Percentiles rank a stretch among this genome's conserved stretches.
Evolutionary conservation across 2,797 vertebrate genomes (phyloP).

Genomic region (Scyliorhinus canicula): DNA sequence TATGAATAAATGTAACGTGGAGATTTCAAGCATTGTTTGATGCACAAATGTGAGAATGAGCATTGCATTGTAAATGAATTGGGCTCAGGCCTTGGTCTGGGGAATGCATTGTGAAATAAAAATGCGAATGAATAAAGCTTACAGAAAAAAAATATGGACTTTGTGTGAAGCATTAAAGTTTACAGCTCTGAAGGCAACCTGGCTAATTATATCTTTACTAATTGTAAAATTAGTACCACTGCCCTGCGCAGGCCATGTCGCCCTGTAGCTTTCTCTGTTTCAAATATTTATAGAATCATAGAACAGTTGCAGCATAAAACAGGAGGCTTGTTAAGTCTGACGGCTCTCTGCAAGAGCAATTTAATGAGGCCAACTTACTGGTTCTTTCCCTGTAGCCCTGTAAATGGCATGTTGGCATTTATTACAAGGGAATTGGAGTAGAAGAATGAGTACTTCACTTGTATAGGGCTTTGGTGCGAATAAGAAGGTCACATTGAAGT

Average conservation of each 20-base stretch:
- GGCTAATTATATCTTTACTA: background rate
- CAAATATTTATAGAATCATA: background rate
- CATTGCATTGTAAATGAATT: slow-evolving; percentile 76
- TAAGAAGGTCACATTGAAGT: background rate
- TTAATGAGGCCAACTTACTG: background rate
- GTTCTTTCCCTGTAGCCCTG: background rate
- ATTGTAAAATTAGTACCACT: background rate
- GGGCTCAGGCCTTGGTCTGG: slow-evolving; percentile 81
- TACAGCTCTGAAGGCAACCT: background rate
- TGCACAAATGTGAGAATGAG: slow-evolving; percentile 79
- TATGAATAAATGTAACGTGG: slow-evolving; percentile 69
- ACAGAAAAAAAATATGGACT: slow-evolving; percentile 63
- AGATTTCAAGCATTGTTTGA: slow-evolving; percentile 73
- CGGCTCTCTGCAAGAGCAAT: background rate
- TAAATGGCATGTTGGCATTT: background rate
- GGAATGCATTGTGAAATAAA: slow-evolving; percentile 98
- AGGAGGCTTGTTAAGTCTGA: background rate
- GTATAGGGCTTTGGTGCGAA: background rate
- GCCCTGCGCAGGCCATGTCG: background rate
- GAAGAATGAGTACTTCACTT: background rate
- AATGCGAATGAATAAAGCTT: slow-evolving; percentile 97
- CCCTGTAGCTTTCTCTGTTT: background rate
- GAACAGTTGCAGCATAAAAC: background rate
- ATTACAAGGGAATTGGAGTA: background rate
- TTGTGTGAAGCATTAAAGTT: background rate